These are phyloP conservation scores for Vultur gryphus DNA, from an alignment of 2,797 vertebrate genomes.

Conservation along the genomic window DNA sequence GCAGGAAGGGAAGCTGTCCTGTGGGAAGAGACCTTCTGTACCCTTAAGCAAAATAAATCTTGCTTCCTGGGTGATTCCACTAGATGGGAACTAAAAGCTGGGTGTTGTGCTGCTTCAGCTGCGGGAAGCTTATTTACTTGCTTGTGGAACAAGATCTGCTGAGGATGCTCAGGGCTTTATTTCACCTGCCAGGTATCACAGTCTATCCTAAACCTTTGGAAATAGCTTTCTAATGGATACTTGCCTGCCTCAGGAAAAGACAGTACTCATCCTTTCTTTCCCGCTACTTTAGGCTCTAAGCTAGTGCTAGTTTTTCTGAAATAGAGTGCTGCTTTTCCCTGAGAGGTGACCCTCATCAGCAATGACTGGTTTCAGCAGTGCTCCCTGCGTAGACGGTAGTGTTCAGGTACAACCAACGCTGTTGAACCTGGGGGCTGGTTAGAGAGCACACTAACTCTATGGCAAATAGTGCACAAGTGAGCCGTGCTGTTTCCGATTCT, in stretches of 20 bases:
- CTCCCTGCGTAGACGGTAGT: background rate
- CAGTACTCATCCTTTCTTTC: background rate
- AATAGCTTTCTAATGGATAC: background rate
- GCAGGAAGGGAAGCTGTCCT: background rate
- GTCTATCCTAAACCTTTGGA: background rate
- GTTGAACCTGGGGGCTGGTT: background rate
- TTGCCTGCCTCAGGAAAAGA: background rate
- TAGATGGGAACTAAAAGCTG: background rate
- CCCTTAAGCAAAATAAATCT: background rate
- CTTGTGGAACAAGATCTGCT: background rate
- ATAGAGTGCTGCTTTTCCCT: background rate
- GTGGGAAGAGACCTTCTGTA: background rate
- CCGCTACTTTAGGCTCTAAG: background rate
- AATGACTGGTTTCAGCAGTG: background rate
- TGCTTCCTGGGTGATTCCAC: constrained; percentile 8
- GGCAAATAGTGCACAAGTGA: background rate
- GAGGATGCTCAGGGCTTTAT: background rate
- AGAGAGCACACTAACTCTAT: background rate
- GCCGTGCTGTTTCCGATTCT: background rate
- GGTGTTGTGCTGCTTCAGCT: background rate
- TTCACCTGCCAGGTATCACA: background rate
- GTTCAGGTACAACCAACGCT: background rate
- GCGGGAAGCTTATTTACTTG: background rate
- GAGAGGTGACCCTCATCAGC: background rate
- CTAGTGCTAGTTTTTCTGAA: background rate